Conservation (phyloP, 2,113 vertebrate genomes). For the Dromiciops gliroides region DNA sequence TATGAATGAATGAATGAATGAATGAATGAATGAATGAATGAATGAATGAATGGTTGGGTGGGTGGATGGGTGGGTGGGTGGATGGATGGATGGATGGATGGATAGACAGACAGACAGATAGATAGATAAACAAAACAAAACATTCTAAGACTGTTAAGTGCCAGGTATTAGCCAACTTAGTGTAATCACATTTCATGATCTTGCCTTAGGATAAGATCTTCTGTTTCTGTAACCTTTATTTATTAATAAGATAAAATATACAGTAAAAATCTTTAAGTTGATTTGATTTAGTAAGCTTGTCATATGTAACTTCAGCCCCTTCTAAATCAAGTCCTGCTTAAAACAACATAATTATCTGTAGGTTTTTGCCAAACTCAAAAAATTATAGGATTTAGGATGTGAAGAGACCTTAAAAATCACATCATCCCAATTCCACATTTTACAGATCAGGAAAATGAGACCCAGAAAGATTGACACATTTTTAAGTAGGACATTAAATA, state of each 20-base stretch:
- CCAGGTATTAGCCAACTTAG: not conserved
- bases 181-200: slow-evolving; percentile 37
- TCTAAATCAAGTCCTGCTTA: not conserved
- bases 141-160: slow-evolving; percentile 18
- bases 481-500: not conserved
- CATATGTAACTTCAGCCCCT: slow-evolving; percentile 9
- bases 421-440: not conserved
- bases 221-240: slow-evolving; percentile 50
- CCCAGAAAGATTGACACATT: not conserved
- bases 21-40: no score
- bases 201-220: slow-evolving; percentile 17
- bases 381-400: not conserved
- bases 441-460: not conserved
- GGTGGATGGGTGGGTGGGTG: no score
- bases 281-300: slow-evolving; percentile 5
- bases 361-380: not conserved
- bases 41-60: no score
- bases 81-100: no score
- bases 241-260: not conserved
- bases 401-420: not conserved
- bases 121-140: no score
- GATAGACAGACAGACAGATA: no score
- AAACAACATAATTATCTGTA: not conserved
- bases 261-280: not conserved
- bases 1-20: no score